Evolutionary conservation across 1,140 invertebrate species (phyloP).

Genomic region (Sitobion miscanthi): DNA sequence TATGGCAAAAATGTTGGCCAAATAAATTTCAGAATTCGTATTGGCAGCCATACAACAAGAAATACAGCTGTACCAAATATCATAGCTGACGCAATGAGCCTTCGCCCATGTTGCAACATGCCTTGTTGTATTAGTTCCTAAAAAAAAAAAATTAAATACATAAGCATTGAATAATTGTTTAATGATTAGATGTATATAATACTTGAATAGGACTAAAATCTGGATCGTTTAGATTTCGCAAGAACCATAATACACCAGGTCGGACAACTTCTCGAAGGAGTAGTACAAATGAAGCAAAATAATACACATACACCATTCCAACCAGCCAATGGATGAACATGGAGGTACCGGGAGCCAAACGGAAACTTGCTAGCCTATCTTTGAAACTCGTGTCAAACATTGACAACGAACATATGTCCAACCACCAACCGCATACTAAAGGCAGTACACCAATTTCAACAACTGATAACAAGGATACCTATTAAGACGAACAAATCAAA

Average conservation of each 20-base stretch:
- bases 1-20: conserved; percentile 93
- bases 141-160: conserved; percentile 26
- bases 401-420: conserved; percentile 96
- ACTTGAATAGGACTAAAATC: conserved; percentile 98
- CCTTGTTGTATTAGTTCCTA: conserved; percentile 96
- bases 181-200: not conserved
- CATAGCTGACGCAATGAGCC: conserved; percentile 90
- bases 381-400: conserved; percentile 92
- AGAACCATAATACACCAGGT: conserved; percentile 96
- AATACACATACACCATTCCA: conserved; percentile 99
- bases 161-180: not conserved
- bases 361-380: conserved; percentile 86
- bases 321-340: conserved; percentile 99
- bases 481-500: not conserved
- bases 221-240: conserved; percentile 96
- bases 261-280: conserved; percentile 90
- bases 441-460: conserved; percentile 97
- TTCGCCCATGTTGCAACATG: conserved; percentile 86
- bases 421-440: conserved; percentile 97
- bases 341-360: conserved; percentile 85
- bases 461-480: conserved; percentile 83
- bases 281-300: conserved; percentile 97
- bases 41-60: conserved; percentile 94
- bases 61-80: conserved; percentile 96
- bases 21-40: conserved; percentile 81